Evolutionary conservation across 2,113 vertebrate genomes (phyloP).

Genomic region (Columba janthina): DNA sequence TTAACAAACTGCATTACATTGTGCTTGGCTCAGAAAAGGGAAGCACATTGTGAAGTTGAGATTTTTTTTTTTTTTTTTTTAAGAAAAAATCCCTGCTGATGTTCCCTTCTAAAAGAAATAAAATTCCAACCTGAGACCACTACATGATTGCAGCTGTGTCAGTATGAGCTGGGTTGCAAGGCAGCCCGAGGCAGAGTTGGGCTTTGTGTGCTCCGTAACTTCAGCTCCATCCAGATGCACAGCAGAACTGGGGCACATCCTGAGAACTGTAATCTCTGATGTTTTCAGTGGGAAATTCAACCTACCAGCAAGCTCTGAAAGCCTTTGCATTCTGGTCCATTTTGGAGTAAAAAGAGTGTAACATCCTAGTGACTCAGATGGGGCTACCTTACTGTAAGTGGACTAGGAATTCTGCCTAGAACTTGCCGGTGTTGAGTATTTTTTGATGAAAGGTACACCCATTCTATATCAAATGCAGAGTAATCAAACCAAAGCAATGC

Average conservation of each 20-base stretch:
- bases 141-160: not conserved
- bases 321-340: not conserved
- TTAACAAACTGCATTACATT: not conserved
- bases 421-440: not conserved
- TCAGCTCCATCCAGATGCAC: not conserved
- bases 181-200: not conserved
- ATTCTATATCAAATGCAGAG: not conserved
- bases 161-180: rapidly evolving
- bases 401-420: not conserved
- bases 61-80: not conserved
- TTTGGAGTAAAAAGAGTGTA: not conserved
- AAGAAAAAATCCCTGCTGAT: not conserved
- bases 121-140: not conserved
- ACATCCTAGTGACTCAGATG: not conserved
- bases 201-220: not conserved
- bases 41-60: not conserved
- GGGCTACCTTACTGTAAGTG: not conserved
- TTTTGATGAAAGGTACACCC: not conserved
- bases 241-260: not conserved
- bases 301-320: not conserved
- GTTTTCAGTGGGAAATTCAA: not conserved
- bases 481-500: not conserved
- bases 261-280: not conserved
- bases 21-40: not conserved
- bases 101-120: not conserved